Base-by-base conservation (phyloP, 1,140 invertebrate genomes). In the Matsumurasca onukii region DNA sequence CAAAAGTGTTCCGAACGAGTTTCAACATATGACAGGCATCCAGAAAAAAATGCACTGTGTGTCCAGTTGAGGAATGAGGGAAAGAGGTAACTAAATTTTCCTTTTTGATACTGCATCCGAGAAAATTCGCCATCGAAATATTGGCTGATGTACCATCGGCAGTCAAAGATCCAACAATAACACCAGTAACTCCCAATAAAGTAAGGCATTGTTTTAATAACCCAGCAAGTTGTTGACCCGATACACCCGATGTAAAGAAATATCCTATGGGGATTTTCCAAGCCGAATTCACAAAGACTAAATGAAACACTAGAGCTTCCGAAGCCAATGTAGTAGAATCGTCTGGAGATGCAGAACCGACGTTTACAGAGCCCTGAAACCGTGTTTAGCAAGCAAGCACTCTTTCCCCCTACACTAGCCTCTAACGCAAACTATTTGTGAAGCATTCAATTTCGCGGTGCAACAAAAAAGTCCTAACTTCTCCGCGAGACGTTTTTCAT, bases 251-350 rank as follows among this genome's bases (percentile, higher is more conserved):
- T 25, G 30, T 34, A 73, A 76, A 75, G 55, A 77, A 77, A 74
- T 79, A 79, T 20, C 71, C 77, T 34, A 78, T 31, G 31, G 78
- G 76, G 59, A 78, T 68, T 67, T 78, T 79, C 71, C 76, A 79
- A n/a, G 39, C 25, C 13, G 63, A 68, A 64, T 79, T 78, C 2
- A 79, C 31, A 25, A 63, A 52, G 34, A 75, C 71, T 15, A 76
- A 59, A 71, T 78, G 72, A 66, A 77, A 77, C 24, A 78, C 75
- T 51, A 79, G 68, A 22, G 74, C 76, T 71, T 75, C 70, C 66
- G 72, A 76, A 27, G 77, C 78, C 69, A 73, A 27, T 31, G 71
- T 69, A n/a, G n/a, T n/a, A n/a, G n/a, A n/a, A n/a, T n/a, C n/a
- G n/a, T n/a, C n/a, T n/a, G n/a, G n/a, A n/a, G n/a, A n/a, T n/a